Percentiles rank a stretch among this genome's conserved stretches.
These are phyloP conservation scores for Chelon auratus DNA, from an alignment of 2,797 vertebrate species.

Conservation along the genomic window DNA sequence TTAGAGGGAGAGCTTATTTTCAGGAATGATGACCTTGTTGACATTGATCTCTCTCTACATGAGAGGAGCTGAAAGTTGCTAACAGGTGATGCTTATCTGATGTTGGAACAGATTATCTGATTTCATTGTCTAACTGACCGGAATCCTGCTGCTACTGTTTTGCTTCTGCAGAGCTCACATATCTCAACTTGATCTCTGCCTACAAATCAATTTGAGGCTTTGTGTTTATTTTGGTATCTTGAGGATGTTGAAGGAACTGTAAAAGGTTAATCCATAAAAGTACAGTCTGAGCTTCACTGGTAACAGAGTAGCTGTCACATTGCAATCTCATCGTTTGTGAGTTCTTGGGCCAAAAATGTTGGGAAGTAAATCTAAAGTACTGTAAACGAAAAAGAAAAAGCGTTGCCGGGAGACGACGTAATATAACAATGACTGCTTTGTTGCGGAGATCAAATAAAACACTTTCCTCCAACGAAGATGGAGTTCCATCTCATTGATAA, in stretches of 20 bases:
- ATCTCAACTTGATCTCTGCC: slow-evolving; percentile 67
- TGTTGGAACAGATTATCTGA: slow-evolving; percentile 70
- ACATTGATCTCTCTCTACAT: slow-evolving; percentile 71
- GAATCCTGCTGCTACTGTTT: slow-evolving; percentile 68
- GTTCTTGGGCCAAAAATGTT: not conserved
- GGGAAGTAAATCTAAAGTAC: not conserved
- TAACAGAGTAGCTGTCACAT: slow-evolving; percentile 17
- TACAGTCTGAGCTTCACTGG: not conserved
- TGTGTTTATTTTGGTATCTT: slow-evolving; percentile 63
- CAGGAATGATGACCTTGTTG: slow-evolving; percentile 61
- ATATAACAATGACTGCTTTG: slow-evolving; percentile 49
- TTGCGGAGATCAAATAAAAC: slow-evolving; percentile 68
- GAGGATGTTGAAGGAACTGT: slow-evolving; percentile 44
- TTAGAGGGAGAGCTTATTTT: slow-evolving; percentile 48
- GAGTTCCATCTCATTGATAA: slow-evolving; percentile 89
- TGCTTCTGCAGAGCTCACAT: slow-evolving; percentile 66
- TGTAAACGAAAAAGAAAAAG: slow-evolving; percentile 3
- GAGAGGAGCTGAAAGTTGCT: slow-evolving; percentile 58
- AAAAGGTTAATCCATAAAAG: slow-evolving; percentile 47
- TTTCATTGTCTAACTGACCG: slow-evolving; percentile 74
- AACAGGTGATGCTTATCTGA: slow-evolving; percentile 72
- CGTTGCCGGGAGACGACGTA: slow-evolving; percentile 17
- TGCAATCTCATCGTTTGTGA: not conserved
- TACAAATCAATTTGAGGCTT: slow-evolving; percentile 68
- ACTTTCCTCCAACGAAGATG: slow-evolving; percentile 79